Percentiles rank a stretch among this genome's conserved stretches.
Evolutionary conservation across 35 echinoderm and acorn worm species (phyloP).

Genomic region (Ophioderma brevispina): DNA sequence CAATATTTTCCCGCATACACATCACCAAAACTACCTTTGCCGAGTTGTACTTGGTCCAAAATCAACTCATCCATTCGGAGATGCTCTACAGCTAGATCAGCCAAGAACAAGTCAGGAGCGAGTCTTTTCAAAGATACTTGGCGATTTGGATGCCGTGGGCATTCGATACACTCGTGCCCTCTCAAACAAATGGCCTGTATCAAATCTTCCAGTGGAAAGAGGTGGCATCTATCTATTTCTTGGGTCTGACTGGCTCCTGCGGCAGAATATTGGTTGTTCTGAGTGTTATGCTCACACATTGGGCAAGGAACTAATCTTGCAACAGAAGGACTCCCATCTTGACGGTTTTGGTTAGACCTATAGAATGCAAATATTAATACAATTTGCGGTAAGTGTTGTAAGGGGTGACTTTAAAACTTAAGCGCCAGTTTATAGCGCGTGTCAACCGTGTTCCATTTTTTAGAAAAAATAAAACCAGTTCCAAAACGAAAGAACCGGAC

Average conservation of each 20-base stretch:
- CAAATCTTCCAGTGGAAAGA: background rate
- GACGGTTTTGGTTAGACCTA: too few relatives aligned
- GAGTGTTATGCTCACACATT: too few relatives aligned
- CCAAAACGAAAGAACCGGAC: too few relatives aligned
- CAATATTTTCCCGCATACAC: conserved; percentile 56
- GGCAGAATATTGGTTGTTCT: background rate
- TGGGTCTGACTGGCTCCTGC: background rate
- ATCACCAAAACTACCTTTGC: conserved; percentile 56
- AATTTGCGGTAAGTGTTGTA: too few relatives aligned
- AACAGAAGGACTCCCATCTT: too few relatives aligned
- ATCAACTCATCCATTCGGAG: background rate
- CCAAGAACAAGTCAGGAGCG: conserved; percentile 60
- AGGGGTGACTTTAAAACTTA: too few relatives aligned
- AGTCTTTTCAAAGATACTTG: background rate
- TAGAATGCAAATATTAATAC: too few relatives aligned
- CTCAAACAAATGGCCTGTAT: background rate
- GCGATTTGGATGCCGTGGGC: background rate
- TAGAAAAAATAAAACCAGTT: too few relatives aligned
- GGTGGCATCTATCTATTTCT: background rate
- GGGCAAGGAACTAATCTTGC: too few relatives aligned
- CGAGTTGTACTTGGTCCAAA: conserved; percentile 17
- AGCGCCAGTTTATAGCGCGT: too few relatives aligned
- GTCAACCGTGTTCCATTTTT: too few relatives aligned
- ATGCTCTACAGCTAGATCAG: conserved; percentile 33
- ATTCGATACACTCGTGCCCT: background rate